These are phyloP conservation scores for Nycticryphes semicollaris DNA, from an alignment of 2,113 vertebrate genomes.

Conservation along the genomic window DNA sequence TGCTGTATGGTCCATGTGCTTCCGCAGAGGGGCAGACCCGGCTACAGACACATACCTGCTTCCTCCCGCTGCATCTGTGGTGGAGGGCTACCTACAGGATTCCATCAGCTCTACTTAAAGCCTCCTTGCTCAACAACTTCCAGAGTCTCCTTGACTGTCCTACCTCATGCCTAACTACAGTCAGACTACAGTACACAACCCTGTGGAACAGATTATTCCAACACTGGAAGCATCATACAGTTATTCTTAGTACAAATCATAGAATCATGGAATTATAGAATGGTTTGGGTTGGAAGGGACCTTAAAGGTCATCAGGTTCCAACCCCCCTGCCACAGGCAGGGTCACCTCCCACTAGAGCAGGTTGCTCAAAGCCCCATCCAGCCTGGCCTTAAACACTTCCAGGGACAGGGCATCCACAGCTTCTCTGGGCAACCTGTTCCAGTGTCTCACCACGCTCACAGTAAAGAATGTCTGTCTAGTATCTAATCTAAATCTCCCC, in stretches of 20 bases:
- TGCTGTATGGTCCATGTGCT: background rate
- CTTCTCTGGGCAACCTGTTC: no score
- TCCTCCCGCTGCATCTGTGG: background rate
- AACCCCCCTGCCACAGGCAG: no score
- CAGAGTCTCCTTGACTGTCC: background rate
- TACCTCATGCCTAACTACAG: rapidly evolving
- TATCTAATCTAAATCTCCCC: no score
- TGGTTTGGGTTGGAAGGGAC: no score
- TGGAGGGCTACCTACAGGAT: background rate
- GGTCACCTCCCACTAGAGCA: no score
- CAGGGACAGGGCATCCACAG: no score
- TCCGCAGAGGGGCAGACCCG: background rate
- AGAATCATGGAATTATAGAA: no score
- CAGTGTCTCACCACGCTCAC: no score
- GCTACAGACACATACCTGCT: background rate
- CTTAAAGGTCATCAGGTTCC: no score
- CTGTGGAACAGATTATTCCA: background rate
- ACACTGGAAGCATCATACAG: background rate
- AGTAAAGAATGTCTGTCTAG: no score
- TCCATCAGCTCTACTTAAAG: background rate
- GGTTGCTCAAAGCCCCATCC: no score
- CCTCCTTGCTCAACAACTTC: background rate
- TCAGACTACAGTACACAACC: background rate
- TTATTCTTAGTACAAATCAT: background rate
- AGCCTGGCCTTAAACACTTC: no score